These are phyloP conservation scores for Enteromius trimaculatus DNA, from an alignment of 2,797 vertebrate genomes.

Conservation along the genomic window DNA sequence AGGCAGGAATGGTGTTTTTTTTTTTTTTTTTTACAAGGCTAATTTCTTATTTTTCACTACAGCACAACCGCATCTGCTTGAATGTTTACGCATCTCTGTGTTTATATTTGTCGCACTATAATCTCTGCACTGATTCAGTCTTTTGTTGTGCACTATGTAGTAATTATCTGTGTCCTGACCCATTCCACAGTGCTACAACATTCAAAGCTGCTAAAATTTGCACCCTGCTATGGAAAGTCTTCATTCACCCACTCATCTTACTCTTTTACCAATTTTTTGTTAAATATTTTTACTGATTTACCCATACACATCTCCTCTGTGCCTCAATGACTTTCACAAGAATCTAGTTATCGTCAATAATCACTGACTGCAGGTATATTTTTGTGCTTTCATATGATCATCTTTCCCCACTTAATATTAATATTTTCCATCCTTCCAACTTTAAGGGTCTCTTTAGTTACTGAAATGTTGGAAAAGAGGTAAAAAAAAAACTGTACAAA, in stretches of 20 bases:
- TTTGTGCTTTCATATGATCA: too few relatives aligned
- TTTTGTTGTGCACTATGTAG: constrained; percentile 21
- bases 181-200: background rate
- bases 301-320: background rate
- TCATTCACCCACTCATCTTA: background rate
- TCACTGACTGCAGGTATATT: background rate
- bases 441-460: background rate
- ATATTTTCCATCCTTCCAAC: too few relatives aligned
- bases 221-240: background rate
- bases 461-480: background rate
- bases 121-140: constrained; percentile 7
- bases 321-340: background rate
- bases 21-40: background rate
- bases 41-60: background rate
- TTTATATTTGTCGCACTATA: constrained; percentile 14
- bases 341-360: background rate
- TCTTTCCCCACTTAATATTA: too few relatives aligned
- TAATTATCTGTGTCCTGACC: constrained; percentile 7
- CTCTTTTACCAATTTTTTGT: background rate
- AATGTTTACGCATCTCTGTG: constrained; percentile 12
- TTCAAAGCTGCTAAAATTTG: background rate
- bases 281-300: background rate
- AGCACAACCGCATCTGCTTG: background rate
- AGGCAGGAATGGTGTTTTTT: background rate
- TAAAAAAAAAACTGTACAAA: background rate